These are phyloP conservation scores for Megalops cyprinoides DNA, from an alignment of 2,797 vertebrate genomes.

Conservation along the genomic window DNA sequence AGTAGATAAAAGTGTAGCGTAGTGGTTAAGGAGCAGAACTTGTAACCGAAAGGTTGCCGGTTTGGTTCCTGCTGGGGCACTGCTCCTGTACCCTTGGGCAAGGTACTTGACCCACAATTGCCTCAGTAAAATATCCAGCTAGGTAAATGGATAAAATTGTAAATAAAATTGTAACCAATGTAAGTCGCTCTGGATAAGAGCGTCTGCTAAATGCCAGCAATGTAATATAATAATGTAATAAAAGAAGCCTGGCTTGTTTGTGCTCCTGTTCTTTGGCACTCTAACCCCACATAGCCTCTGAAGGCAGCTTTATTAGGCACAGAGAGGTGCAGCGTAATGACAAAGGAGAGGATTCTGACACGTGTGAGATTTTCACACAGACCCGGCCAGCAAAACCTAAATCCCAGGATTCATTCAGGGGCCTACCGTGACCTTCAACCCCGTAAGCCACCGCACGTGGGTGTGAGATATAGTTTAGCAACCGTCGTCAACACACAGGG, in stretches of 20 bases:
- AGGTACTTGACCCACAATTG: no score
- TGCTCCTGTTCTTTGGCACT: slow-evolving; percentile 23
- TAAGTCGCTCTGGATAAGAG: no score
- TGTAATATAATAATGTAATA: no score
- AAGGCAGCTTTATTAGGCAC: slow-evolving; percentile 24
- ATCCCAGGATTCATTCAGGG: slow-evolving; percentile 58
- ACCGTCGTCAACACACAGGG: slow-evolving; percentile 24
- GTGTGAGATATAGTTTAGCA: slow-evolving; percentile 32
- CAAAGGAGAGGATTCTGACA: slow-evolving; percentile 20
- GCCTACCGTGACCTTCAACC: slow-evolving; percentile 31
- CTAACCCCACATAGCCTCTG: neutral
- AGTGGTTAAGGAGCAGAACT: no score
- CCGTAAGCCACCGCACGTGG: slow-evolving; percentile 6
- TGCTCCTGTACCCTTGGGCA: no score
- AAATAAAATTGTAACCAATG: no score
- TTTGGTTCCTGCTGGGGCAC: no score
- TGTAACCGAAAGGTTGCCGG: no score
- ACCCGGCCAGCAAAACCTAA: slow-evolving; percentile 6
- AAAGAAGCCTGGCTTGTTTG: neutral
- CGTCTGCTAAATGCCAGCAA: no score
- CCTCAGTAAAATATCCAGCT: no score
- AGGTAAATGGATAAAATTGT: no score
- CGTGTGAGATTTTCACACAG: slow-evolving; percentile 20
- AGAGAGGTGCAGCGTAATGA: slow-evolving; percentile 11
- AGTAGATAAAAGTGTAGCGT: no score